Evolutionary conservation across 2,888 invertebrate genomes (phyloP).

Genomic region (Pyralis farinalis): DNA sequence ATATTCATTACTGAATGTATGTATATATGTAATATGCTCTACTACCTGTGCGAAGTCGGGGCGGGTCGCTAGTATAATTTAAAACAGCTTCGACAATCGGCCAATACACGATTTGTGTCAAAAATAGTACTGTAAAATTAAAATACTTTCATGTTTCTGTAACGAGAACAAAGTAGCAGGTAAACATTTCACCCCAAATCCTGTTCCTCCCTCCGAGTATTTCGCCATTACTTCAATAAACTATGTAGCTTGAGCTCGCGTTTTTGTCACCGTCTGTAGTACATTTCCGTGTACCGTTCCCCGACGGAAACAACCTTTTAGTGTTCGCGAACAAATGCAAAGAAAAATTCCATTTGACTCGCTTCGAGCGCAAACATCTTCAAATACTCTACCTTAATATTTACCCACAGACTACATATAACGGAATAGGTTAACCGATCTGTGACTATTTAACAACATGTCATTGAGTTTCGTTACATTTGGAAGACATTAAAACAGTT

Average conservation of each 20-base stretch:
- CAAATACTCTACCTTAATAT: background rate
- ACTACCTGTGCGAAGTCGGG: no score
- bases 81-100: no score
- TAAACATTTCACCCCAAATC: background rate
- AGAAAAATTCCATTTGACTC: constrained; percentile 38
- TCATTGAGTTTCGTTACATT: no score
- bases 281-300: constrained; percentile 63
- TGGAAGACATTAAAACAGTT: no score
- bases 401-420: background rate
- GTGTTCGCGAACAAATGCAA: constrained; percentile 48
- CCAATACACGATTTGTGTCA: no score
- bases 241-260: constrained; percentile 27
- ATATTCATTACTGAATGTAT: no score
- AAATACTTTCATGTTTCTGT: no score
- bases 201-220: background rate
- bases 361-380: background rate
- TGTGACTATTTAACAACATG: background rate
- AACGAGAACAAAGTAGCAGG: no score
- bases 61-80: no score
- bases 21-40: no score
- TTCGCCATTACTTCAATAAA: constrained; percentile 3
- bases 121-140: no score
- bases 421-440: no score
- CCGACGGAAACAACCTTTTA: constrained; percentile 61
- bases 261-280: constrained; percentile 57